These are phyloP conservation scores for Gerris lacustris DNA, from an alignment of 2,888 invertebrate species.

Conservation along the genomic window DNA sequence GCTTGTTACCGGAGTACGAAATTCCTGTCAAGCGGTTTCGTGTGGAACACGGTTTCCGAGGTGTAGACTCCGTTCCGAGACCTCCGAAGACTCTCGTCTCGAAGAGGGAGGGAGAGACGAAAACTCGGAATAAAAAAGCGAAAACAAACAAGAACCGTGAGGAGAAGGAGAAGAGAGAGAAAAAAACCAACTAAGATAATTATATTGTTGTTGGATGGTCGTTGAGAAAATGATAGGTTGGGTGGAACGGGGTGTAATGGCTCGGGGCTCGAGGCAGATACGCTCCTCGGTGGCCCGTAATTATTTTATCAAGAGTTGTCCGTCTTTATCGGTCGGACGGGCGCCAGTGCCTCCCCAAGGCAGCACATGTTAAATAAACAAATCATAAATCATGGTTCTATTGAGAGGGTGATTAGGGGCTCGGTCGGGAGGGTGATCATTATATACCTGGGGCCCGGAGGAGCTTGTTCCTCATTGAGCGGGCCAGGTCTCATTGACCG, in stretches of 20 bases:
- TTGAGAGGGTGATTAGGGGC: conserved; percentile 25
- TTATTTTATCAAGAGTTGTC: conserved; percentile 30
- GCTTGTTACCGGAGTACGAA: too few relatives aligned
- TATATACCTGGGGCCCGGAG: too few relatives aligned
- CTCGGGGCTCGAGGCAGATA: conserved; percentile 15
- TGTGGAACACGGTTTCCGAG: not conserved
- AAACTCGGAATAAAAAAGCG: too few relatives aligned
- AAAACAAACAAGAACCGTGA: not conserved
- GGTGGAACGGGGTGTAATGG: conserved; percentile 10
- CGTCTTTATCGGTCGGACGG: conserved; percentile 8
- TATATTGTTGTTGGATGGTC: conserved; percentile 8
- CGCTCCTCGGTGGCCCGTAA: conserved; percentile 30
- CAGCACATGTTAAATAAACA: conserved; percentile 28
- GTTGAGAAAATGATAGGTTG: conserved; percentile 15
- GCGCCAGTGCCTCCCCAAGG: conserved; percentile 13
- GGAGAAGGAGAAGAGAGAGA: conserved; percentile 1
- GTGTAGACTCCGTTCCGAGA: not conserved
- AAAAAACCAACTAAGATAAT: conserved; percentile 11
- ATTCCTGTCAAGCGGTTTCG: not conserved
- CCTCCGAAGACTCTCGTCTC: not conserved
- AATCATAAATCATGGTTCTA: conserved; percentile 29
- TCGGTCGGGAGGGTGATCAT: not conserved
- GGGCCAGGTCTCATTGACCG: not conserved
- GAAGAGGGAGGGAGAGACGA: too few relatives aligned
- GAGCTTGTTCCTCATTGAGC: not conserved